A percentile compares a stretch with the other conserved stretches of the same genome.
phyloP scores from a whole-genome alignment of 1,140 invertebrate species.

The Zaprionus nigranus region DNA sequence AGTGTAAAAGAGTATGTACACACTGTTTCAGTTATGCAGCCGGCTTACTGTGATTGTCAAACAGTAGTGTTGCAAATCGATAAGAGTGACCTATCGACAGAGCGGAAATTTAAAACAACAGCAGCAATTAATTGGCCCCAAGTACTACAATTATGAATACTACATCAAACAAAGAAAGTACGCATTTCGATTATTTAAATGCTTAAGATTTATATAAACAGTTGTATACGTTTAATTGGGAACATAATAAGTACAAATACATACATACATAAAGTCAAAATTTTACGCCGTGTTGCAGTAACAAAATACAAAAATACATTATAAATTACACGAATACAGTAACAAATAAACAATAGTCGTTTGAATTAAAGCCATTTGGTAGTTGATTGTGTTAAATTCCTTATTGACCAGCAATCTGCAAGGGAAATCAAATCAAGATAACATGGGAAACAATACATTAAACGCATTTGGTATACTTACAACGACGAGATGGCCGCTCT shows the following conservation, averaged over 20 bases:
- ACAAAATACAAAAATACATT: constrained; percentile 71
- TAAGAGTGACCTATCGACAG: background rate
- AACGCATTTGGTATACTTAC: constrained; percentile 85
- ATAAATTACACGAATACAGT: constrained; percentile 74
- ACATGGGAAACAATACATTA: background rate
- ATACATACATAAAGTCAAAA: constrained; percentile 63
- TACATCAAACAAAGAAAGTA: background rate
- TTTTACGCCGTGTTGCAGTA: constrained; percentile 60
- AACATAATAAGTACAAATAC: constrained; percentile 51
- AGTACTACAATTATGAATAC: background rate
- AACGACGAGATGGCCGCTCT: constrained; percentile 93
- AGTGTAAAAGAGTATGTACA: background rate
- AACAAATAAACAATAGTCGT: constrained; percentile 65
- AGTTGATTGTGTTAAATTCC: constrained; percentile 58
- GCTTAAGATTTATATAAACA: constrained; percentile 62
- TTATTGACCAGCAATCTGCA: constrained; percentile 84
- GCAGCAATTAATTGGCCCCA: background rate
- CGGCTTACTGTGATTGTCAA: background rate
- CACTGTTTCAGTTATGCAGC: background rate
- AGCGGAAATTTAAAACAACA: background rate
- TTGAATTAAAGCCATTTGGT: constrained; percentile 77
- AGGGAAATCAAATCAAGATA: constrained; percentile 10
- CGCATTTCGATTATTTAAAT: constrained; percentile 36
- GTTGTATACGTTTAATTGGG: constrained; percentile 46
- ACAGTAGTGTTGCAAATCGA: constrained; percentile 1